phyloP scores from a whole-genome alignment of 2,888 invertebrate species.

The Epinotia ramella region DNA sequence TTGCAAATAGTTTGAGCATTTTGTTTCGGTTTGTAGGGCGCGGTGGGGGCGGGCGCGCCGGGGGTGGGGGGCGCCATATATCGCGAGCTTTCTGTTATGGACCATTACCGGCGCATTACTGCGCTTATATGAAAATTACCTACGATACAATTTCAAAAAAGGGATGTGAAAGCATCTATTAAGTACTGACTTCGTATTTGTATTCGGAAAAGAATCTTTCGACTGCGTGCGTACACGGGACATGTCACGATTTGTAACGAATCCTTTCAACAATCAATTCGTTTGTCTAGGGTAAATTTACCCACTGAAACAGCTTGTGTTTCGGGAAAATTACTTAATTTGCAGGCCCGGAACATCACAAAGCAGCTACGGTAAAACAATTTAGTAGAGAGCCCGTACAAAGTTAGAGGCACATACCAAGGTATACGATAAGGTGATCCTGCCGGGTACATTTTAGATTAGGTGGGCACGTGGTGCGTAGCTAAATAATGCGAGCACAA shows the following conservation, averaged over 20 bases:
- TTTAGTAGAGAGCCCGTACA: constrained; percentile 38
- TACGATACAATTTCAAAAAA: constrained; percentile 65
- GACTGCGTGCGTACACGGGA: not conserved
- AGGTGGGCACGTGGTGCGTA: constrained; percentile 42
- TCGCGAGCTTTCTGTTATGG: constrained; percentile 74
- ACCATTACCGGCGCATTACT: constrained; percentile 74
- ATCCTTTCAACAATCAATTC: constrained; percentile 14
- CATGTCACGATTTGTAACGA: constrained; percentile 6
- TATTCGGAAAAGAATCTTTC: constrained; percentile 13
- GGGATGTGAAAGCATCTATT: constrained; percentile 57
- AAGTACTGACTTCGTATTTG: constrained; percentile 52
- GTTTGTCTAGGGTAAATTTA: not conserved
- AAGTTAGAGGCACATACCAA: constrained; percentile 36
- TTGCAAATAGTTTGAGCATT: constrained; percentile 65
- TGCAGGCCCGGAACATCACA: constrained; percentile 31
- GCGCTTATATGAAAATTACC: constrained; percentile 72
- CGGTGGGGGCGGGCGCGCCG: constrained; percentile 49
- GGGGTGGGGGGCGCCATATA: constrained; percentile 60
- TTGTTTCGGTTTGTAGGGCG: constrained; percentile 61
- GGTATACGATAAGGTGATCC: constrained; percentile 42
- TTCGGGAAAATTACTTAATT: constrained; percentile 36
- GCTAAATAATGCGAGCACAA: constrained; percentile 40
- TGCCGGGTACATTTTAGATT: constrained; percentile 43
- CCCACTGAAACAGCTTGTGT: constrained; percentile 3
- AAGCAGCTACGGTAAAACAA: constrained; percentile 35